Evolutionary conservation across 2,797 vertebrate species (phyloP).

Genomic region (Peromyscus aztecus): DNA sequence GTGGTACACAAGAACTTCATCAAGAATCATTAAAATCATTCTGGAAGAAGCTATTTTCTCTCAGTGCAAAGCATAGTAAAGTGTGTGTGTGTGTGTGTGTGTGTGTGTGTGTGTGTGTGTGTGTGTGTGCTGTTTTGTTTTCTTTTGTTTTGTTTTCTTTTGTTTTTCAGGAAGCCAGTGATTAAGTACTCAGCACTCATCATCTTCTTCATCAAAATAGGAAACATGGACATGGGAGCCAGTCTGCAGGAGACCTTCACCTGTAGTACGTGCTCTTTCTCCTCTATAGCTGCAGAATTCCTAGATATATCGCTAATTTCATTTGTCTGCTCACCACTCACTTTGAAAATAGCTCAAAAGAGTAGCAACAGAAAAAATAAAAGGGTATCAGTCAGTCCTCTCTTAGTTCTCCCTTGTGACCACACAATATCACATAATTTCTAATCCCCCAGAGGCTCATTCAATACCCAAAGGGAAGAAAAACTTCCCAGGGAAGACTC

Average conservation of each 20-base stretch:
- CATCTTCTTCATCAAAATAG: neutral
- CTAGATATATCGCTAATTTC: neutral
- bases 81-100: neutral
- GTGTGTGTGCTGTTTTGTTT: neutral
- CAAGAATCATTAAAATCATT: neutral
- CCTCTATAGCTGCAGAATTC: neutral
- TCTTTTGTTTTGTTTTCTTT: neutral
- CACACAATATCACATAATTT: neutral
- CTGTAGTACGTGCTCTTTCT: neutral
- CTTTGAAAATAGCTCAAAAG: neutral
- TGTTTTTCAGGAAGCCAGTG: neutral
- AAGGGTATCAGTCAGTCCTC: neutral
- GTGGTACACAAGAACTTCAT: neutral
- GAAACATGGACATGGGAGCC: neutral
- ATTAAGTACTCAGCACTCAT: neutral
- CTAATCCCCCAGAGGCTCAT: neutral
- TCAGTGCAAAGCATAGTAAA: neutral
- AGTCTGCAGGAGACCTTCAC: neutral
- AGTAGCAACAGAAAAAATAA: neutral
- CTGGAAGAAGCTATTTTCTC: neutral
- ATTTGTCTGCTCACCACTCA: neutral
- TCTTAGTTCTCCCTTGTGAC: neutral
- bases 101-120: neutral
- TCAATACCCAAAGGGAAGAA: neutral
- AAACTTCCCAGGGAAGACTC: neutral